A percentile compares a stretch with the other conserved stretches of the same genome.
phyloP scores from a whole-genome alignment of 2,113 vertebrate genomes.

The Hippopotamus amphibius region DNA sequence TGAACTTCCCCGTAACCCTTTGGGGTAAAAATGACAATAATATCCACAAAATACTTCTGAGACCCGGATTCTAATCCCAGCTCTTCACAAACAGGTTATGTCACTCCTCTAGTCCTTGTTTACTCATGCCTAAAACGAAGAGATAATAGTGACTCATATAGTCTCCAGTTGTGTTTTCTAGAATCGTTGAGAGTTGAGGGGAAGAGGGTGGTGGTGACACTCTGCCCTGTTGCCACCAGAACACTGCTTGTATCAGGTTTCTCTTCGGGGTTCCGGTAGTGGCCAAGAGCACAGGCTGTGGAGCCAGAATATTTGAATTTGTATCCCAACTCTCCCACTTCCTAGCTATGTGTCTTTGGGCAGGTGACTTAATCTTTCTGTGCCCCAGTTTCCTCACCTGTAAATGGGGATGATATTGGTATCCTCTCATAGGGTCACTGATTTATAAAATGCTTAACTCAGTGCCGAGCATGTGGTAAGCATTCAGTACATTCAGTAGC shows the following conservation, averaged over 20 bases:
- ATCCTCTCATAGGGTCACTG: constrained; percentile 14
- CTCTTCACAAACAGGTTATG: background rate
- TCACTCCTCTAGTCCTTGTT: background rate
- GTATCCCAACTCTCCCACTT: background rate
- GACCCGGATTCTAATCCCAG: background rate
- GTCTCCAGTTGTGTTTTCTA: constrained; percentile 9
- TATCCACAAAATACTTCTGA: constrained; percentile 8
- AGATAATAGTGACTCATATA: background rate
- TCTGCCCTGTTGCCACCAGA: background rate
- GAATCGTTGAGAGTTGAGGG: background rate
- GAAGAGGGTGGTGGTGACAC: too few relatives aligned
- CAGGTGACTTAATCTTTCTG: constrained; percentile 15
- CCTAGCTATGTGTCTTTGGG: constrained; percentile 51
- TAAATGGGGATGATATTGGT: constrained; percentile 54
- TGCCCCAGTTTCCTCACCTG: constrained; percentile 52
- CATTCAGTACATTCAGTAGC: constrained; percentile 12
- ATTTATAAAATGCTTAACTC: constrained; percentile 61
- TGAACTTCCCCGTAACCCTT: background rate
- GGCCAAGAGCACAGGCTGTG: background rate
- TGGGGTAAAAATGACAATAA: background rate
- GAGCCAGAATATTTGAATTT: background rate
- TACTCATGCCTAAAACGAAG: background rate
- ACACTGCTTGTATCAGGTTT: background rate
- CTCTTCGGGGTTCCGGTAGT: background rate
- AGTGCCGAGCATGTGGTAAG: constrained; percentile 60